Evolutionary conservation across 2,888 invertebrate species (phyloP), one percentile per base, ranked within the genome.

Genomic region (Ischnura elegans): DNA sequence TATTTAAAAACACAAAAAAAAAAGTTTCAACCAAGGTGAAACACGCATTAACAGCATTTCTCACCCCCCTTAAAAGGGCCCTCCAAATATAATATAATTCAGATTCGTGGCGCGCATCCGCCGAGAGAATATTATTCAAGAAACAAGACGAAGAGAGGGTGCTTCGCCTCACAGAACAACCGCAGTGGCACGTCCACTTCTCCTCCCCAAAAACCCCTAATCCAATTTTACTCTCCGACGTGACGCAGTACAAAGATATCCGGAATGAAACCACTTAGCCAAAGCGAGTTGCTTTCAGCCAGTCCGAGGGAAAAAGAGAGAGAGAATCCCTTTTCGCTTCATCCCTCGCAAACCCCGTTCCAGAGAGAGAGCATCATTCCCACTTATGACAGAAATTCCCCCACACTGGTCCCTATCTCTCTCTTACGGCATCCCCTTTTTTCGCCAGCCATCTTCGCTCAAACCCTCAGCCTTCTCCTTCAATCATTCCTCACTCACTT

Each of bases 291-390:
- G 66, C 66, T 76, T 76, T 36, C 76, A 36, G 76, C 51, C 51
- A 51, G 51, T 51, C 51, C 0, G 51, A 47, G 51, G 21, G 29
- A 36, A n/a, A n/a, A n/a, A 76, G 29, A 36, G 16, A 51, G 19
- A 51, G 19, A 76, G 36, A 36, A 76, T 36, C 76, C 29, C 76
- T 76, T n/a, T 76, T 76, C 76, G 36, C 29, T 76, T 76, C 51
- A 76, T 76, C 76, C 76, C 90, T 25, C 36, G 25, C 87, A 51
- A 10, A 5, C 36, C 61, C 43, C 43, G 85, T 36, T 61, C 61
- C 46, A n/a, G n/a, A n/a, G n/a, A n/a, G n/a, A n/a, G n/a, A n/a
- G n/a, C 90, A 61, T 43, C 90, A 90, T 90, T 90, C 90, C 90
- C 90, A 90, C 90, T 90, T 90, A 66, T 55, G 43, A 61, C 66